Conservation (phyloP, 35 echinoderm and acorn worm genomes). For the Lytechinus variegatus region DNA sequence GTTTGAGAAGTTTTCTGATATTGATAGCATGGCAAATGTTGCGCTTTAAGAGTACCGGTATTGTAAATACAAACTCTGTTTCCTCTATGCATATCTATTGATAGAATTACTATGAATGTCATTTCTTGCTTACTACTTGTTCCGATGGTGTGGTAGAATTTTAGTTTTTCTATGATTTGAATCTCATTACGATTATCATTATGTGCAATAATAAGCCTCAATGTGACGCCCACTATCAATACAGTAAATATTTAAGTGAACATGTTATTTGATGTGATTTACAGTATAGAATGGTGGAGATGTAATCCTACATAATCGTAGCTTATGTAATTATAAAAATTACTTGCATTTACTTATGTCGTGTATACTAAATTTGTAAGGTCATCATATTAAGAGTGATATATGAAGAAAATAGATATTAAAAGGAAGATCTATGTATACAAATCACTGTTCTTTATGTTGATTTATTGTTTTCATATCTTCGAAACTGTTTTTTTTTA, state of each 20-base stretch:
- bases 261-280: constrained; percentile 4
- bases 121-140: neutral
- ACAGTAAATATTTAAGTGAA: constrained; percentile 5
- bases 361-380: neutral
- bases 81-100: neutral
- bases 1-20: neutral
- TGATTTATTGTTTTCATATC: neutral
- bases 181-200: neutral
- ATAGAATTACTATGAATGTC: neutral
- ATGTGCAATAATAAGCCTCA: neutral
- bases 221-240: neutral
- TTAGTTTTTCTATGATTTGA: neutral
- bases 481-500: neutral
- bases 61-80: neutral
- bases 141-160: neutral
- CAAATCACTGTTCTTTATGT: neutral
- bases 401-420: neutral
- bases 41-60: neutral
- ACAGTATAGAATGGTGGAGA: neutral
- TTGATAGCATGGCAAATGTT: neutral
- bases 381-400: constrained; percentile 19
- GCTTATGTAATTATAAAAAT: neutral
- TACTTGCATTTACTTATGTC: neutral
- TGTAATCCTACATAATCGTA: neutral
- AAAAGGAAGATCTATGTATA: constrained; percentile 19